A percentile compares a stretch with the other conserved stretches of the same genome.
Conservation (phyloP, 1,140 invertebrate genomes). For the Riptortus pedestris region DNA sequence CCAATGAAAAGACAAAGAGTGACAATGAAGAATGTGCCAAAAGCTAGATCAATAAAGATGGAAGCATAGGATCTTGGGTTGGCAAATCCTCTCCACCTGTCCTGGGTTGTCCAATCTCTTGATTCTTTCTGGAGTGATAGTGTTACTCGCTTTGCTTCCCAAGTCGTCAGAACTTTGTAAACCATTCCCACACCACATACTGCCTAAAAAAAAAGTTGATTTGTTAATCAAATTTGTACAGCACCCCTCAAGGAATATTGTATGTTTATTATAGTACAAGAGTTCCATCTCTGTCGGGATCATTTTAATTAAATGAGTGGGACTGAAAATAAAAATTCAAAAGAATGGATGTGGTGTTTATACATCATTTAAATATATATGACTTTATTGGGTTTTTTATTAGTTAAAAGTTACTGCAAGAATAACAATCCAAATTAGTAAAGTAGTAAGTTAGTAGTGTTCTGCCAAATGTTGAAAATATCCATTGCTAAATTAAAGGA, state of each 20-base stretch:
- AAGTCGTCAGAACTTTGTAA: conserved; percentile 54
- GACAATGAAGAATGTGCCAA: conserved; percentile 57
- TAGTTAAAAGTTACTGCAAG: too few relatives aligned
- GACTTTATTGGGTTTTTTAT: too few relatives aligned
- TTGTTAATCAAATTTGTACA: not conserved
- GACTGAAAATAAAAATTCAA: too few relatives aligned
- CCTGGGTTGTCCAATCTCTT: conserved; percentile 59
- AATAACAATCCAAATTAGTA: too few relatives aligned
- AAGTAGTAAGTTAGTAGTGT: too few relatives aligned
- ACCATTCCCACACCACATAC: conserved; percentile 54
- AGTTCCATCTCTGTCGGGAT: too few relatives aligned
- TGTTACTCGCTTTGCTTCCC: conserved; percentile 54
- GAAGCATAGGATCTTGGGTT: conserved; percentile 41
- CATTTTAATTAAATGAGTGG: too few relatives aligned
- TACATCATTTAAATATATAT: too few relatives aligned
- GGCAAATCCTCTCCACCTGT: conserved; percentile 61
- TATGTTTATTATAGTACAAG: not conserved
- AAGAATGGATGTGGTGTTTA: too few relatives aligned
- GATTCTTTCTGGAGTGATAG: conserved; percentile 57
- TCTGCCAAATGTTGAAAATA: too few relatives aligned
- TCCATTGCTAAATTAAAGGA: too few relatives aligned
- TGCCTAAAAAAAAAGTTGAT: conserved; percentile 11
- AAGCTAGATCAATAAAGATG: conserved; percentile 47
- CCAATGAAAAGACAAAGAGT: conserved; percentile 53
- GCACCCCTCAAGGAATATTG: not conserved